These are phyloP conservation scores for Lepus oiostolus DNA, from an alignment of 2,797 vertebrate genomes.

Conservation along the genomic window DNA sequence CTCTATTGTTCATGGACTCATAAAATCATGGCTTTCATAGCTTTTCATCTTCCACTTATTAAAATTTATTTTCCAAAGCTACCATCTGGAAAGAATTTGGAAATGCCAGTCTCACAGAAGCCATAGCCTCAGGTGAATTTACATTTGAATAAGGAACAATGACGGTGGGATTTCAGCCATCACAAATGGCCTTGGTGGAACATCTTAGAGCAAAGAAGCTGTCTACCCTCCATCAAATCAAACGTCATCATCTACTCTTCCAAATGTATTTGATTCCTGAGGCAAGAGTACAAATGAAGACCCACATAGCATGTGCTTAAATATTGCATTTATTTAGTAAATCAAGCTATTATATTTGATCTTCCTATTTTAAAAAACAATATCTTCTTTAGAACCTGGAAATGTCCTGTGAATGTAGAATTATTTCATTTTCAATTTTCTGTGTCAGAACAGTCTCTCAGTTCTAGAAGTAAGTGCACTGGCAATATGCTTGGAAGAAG, in stretches of 20 bases:
- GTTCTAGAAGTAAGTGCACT: not conserved
- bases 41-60: conserved; percentile 31
- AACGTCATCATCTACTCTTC: not conserved
- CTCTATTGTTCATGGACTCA: not conserved
- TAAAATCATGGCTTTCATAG: not conserved
- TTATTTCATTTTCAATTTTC: not conserved
- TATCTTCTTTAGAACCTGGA: not conserved
- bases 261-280: not conserved
- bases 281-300: not conserved
- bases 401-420: not conserved
- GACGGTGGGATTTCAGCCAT: not conserved
- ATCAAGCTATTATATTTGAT: not conserved
- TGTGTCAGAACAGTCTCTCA: not conserved
- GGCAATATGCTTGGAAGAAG: not conserved
- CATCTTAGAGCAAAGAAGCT: not conserved
- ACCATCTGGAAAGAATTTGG: conserved; percentile 44
- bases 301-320: not conserved
- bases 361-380: not conserved
- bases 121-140: not conserved
- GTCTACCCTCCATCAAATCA: not conserved
- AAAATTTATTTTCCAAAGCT: conserved; percentile 29
- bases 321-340: not conserved
- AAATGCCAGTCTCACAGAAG: not conserved
- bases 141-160: not conserved
- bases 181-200: not conserved